Evolutionary conservation across 2,888 invertebrate genomes (phyloP), one percentile per base, ranked within the genome.

Genomic region (Torymus tubicola): DNA sequence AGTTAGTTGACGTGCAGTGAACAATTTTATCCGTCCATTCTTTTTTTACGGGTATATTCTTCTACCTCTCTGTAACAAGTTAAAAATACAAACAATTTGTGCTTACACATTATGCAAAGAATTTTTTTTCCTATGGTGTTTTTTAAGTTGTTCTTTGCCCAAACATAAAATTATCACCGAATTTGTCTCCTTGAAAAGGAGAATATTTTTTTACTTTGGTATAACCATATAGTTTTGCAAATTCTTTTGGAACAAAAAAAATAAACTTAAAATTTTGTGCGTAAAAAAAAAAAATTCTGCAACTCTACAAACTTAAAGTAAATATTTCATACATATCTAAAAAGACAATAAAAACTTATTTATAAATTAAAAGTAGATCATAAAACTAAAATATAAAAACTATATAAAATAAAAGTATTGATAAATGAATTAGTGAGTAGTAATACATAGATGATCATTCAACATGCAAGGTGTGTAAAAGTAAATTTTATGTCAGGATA

Each of bases 381-480:
- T 57, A 71, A 68, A 58, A 68, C 13, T 53, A n/a, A 42, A 58
- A 53, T 67, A 67, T 67, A 3, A 13, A 81, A 65, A n/a, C n/a
- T 14, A 70, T 13, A 55, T 55, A 72, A 75, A 68, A 18, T 68
- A 65, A 68, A 11, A 70, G 31, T 52, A 69, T 52, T 31, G 10
- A 69, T 53, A 71, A 74, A 42, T 61, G 24, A 74, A 75, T 58
- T 57, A 73, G 52, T 53, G 68, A 58, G 24, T 67, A n/a, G 24
- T 65, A 70, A 67, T n/a, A 79, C 16, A 70, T 72, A 72, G 79
- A 65, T 80, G 75, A 82, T 75, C 77, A 83, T 81, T 78, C 73
- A 11, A 53, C 81, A 81, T 81, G 81, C 81, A 24, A 69, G 61
- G 50, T 70, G 69, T 78, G 21, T 24, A 78, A 58, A 8, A 8